Evolutionary conservation across 2,888 invertebrate genomes (phyloP).

Genomic region (Panorpa germanica): DNA sequence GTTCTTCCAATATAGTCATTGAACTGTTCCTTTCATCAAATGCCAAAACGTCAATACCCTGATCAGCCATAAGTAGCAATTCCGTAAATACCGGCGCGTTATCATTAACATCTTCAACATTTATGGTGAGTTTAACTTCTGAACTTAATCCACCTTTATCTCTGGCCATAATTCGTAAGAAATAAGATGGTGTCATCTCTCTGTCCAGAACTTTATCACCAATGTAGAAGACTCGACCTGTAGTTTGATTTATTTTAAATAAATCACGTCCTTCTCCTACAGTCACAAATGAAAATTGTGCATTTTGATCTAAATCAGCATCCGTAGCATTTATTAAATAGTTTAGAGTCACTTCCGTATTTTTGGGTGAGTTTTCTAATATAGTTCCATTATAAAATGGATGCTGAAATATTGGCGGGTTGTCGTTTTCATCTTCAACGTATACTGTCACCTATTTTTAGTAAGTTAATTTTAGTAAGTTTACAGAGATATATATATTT

Average conservation of each 20-base stretch:
- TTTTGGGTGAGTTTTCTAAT: constrained; percentile 52
- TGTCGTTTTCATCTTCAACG: constrained; percentile 77
- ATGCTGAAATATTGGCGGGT: constrained; percentile 60
- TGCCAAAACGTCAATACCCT: constrained; percentile 44
- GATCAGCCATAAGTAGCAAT: constrained; percentile 47
- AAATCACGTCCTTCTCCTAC: constrained; percentile 58
- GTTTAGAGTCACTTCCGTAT: constrained; percentile 49
- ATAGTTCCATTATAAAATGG: constrained; percentile 56
- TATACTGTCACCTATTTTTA: constrained; percentile 42
- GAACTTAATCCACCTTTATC: constrained; percentile 60
- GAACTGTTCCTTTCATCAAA: constrained; percentile 32
- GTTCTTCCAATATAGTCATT: constrained; percentile 28
- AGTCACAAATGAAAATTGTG: constrained; percentile 45
- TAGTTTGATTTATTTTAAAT: constrained; percentile 45
- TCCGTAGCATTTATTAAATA: constrained; percentile 51
- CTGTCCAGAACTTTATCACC: constrained; percentile 40
- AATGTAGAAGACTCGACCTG: constrained; percentile 34
- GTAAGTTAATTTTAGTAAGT: too few species aligned
- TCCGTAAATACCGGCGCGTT: constrained; percentile 53
- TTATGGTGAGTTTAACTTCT: constrained; percentile 50
- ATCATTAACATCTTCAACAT: constrained; percentile 64
- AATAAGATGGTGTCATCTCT: constrained; percentile 48
- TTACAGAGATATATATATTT: too few species aligned
- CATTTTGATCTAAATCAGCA: constrained; percentile 46
- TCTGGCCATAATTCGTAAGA: constrained; percentile 51